Conservation (phyloP, 2,797 vertebrate genomes). For the Microchirus variegatus region DNA sequence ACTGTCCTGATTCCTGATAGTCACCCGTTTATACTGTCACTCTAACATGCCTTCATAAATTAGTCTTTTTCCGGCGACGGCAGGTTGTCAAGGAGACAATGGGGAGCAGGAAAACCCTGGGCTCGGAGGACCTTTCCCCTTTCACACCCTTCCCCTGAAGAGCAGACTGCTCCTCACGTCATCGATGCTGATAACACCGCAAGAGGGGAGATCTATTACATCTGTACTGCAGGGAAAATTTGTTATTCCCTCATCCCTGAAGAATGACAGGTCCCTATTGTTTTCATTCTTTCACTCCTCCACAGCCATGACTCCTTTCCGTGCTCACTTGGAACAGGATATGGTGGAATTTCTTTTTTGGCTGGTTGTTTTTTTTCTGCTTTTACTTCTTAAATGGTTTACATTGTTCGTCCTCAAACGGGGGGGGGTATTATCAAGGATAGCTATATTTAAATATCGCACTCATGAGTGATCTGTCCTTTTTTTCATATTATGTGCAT, state of each 20-base stretch:
- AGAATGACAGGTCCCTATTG: constrained; percentile 83
- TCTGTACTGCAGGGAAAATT: constrained; percentile 63
- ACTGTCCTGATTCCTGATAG: constrained; percentile 31
- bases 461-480: constrained; percentile 25
- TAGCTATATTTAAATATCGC: constrained; percentile 35
- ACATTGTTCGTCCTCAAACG: constrained; percentile 51
- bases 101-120: constrained; percentile 76
- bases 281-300: constrained; percentile 72
- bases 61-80: constrained; percentile 64
- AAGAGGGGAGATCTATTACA: constrained; percentile 48
- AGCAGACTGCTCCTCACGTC: constrained; percentile 67
- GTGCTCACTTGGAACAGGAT: constrained; percentile 64
- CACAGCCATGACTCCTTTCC: constrained; percentile 70
- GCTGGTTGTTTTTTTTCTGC: constrained; percentile 27
- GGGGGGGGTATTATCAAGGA: constrained; percentile 37
- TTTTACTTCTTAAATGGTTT: constrained; percentile 38
- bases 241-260: constrained; percentile 75
- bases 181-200: constrained; percentile 52
- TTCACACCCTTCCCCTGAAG: constrained; percentile 66
- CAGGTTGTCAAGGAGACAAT: constrained; percentile 79
- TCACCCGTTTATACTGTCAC: constrained; percentile 56
- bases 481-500: constrained; percentile 1
- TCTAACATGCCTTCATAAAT: constrained; percentile 71
- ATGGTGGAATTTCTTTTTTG: constrained; percentile 37
- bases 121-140: constrained; percentile 72